Conservation (phyloP, 2,113 vertebrate species). For the Ciconia boyciana region DNA sequence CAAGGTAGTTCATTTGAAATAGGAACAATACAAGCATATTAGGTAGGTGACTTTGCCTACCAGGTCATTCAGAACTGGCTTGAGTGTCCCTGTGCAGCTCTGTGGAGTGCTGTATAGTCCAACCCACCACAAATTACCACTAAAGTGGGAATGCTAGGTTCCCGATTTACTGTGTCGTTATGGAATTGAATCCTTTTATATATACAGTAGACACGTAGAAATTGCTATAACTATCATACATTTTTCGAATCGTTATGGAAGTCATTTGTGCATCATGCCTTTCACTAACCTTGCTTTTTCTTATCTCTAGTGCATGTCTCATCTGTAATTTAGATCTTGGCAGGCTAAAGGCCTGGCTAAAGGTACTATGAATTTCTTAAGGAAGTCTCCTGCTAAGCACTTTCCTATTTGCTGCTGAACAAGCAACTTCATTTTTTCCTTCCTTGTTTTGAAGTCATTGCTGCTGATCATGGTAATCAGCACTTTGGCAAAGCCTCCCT, state of each 20-base stretch:
- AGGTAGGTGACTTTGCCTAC: neutral
- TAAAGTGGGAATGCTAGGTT: neutral
- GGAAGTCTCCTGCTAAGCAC: neutral
- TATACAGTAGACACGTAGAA: neutral
- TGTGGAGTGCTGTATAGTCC: neutral
- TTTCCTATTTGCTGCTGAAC: neutral
- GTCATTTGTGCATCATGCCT: neutral
- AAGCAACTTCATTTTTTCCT: neutral
- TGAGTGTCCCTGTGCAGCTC: neutral
- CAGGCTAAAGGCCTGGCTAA: neutral
- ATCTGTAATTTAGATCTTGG: neutral
- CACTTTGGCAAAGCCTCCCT: neutral
- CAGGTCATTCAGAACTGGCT: neutral
- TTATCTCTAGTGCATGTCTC: neutral
- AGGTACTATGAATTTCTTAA: neutral
- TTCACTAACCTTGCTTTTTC: neutral
- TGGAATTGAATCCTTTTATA: neutral
- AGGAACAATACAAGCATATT: neutral
- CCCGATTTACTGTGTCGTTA: rapidly evolving
- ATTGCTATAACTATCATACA: neutral
- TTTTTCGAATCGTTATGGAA: neutral
- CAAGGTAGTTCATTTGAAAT: neutral
- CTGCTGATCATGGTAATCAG: neutral
- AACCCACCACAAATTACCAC: neutral
- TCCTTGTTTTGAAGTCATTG: neutral